Conservation (phyloP, 2,888 invertebrate species). For the Eilema griseolum region DNA sequence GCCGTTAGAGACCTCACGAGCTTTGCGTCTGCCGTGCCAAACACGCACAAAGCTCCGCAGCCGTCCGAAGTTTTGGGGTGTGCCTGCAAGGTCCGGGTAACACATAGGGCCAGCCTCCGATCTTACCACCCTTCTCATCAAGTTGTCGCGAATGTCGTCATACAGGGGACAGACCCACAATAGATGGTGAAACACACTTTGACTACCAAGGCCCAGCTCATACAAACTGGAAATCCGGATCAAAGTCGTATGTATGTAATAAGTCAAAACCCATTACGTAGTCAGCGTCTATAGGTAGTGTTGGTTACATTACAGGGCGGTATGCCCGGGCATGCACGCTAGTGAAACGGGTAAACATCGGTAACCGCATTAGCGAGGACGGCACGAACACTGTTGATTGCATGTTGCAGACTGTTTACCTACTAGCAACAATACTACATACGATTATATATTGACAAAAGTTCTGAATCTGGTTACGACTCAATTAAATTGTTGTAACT, state of each 20-base stretch:
- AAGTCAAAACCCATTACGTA: not conserved
- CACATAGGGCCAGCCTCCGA: no score
- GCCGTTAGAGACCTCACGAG: no score
- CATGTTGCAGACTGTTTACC: slow-evolving; percentile 45
- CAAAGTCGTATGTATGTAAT: not conserved
- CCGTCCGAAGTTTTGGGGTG: no score
- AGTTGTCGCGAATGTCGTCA: no score
- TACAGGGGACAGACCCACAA: no score
- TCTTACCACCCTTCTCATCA: no score
- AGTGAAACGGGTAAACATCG: slow-evolving; percentile 59
- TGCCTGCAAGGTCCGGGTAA: no score
- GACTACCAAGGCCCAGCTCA: no score
- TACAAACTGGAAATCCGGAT: not conserved
- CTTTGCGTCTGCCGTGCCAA: no score
- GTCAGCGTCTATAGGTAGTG: slow-evolving; percentile 14
- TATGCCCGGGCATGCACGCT: slow-evolving; percentile 29
- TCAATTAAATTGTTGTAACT: slow-evolving; percentile 25
- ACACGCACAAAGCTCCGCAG: no score
- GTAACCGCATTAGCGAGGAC: slow-evolving; percentile 75
- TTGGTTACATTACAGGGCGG: slow-evolving; percentile 39
- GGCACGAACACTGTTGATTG: slow-evolving; percentile 63
- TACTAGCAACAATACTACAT: slow-evolving; percentile 27
- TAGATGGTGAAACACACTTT: no score
- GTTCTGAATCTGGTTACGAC: slow-evolving; percentile 29
- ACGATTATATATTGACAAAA: slow-evolving; percentile 47